phyloP scores from a whole-genome alignment of 2,888 invertebrate genomes.

The Cheilosia variabilis region DNA sequence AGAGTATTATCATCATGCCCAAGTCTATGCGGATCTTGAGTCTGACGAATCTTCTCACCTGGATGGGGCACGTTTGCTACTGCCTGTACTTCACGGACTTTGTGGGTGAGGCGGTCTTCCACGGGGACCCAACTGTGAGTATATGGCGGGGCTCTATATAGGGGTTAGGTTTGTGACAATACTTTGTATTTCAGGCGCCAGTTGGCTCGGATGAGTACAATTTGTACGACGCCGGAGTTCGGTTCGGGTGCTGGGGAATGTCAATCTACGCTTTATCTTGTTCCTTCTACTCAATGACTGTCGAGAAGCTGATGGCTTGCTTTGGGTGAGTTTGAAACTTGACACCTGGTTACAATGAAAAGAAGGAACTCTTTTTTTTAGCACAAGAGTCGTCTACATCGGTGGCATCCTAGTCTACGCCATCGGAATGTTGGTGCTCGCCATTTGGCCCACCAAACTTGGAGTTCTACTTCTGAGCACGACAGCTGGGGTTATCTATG shows the following conservation, averaged over 20 bases:
- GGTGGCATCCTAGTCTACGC: slow-evolving; percentile 82
- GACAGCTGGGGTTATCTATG: slow-evolving; percentile 83
- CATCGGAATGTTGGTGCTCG: slow-evolving; percentile 83
- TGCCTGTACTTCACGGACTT: slow-evolving; percentile 88
- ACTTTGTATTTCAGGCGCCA: slow-evolving; percentile 76
- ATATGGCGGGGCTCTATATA: background rate
- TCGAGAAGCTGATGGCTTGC: slow-evolving; percentile 82
- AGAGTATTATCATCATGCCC: slow-evolving; percentile 86
- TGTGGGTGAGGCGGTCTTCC: slow-evolving; percentile 87
- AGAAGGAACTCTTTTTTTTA: slow-evolving; percentile 50
- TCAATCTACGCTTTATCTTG: slow-evolving; percentile 84
- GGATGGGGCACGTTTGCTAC: slow-evolving; percentile 88
- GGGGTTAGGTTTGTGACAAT: background rate
- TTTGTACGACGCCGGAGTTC: slow-evolving; percentile 82
- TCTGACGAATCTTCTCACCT: slow-evolving; percentile 87
- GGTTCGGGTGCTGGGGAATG: slow-evolving; percentile 84
- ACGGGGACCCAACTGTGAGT: slow-evolving; percentile 84
- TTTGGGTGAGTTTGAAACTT: slow-evolving; percentile 80
- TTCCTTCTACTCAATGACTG: slow-evolving; percentile 82
- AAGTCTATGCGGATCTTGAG: slow-evolving; percentile 85
- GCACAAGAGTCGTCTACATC: slow-evolving; percentile 81
- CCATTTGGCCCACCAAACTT: slow-evolving; percentile 82
- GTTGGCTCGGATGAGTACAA: slow-evolving; percentile 77
- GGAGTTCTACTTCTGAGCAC: slow-evolving; percentile 83
- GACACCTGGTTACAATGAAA: no score